Conservation (phyloP, 2,888 invertebrate species). For the Ectemnius cavifrons region DNA sequence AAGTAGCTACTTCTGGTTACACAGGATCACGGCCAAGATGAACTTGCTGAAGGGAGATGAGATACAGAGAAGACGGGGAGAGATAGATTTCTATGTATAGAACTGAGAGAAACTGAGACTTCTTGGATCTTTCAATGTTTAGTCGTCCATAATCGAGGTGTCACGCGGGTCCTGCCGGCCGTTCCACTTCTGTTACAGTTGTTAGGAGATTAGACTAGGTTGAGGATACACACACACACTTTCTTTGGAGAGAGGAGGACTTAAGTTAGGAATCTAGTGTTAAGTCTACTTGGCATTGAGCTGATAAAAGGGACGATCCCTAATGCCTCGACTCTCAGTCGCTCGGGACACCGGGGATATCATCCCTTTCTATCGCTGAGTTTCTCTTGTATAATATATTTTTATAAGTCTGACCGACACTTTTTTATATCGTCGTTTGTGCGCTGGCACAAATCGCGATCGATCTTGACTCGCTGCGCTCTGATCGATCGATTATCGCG, state of each 20-base stretch:
- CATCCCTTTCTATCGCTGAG: conserved; percentile 27
- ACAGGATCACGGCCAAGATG: conserved; percentile 35
- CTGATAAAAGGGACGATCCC: conserved; percentile 12
- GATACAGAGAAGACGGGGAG: neutral
- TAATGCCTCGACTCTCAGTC: conserved; percentile 9
- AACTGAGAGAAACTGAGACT: conserved; percentile 37
- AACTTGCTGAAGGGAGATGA: conserved; percentile 8
- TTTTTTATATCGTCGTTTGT: conserved; percentile 32
- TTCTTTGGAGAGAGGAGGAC: conserved; percentile 34
- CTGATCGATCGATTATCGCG: neutral
- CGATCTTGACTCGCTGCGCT: neutral
- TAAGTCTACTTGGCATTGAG: conserved; percentile 25
- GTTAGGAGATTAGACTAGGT: conserved; percentile 46
- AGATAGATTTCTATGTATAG: conserved; percentile 15
- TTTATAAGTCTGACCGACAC: conserved; percentile 52
- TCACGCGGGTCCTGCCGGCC: conserved; percentile 44
- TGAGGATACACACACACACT: conserved; percentile 17
- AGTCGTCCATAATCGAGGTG: conserved; percentile 39
- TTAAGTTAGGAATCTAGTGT: conserved; percentile 45
- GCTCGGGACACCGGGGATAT: conserved; percentile 5
- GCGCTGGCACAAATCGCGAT: conserved; percentile 8
- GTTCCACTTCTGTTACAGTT: conserved; percentile 56
- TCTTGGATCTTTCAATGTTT: conserved; percentile 29
- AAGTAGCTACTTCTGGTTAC: conserved; percentile 25
- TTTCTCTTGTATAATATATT: conserved; percentile 60